phyloP scores from a whole-genome alignment of 2,888 invertebrate species.

The Leucoptera coffeella region DNA sequence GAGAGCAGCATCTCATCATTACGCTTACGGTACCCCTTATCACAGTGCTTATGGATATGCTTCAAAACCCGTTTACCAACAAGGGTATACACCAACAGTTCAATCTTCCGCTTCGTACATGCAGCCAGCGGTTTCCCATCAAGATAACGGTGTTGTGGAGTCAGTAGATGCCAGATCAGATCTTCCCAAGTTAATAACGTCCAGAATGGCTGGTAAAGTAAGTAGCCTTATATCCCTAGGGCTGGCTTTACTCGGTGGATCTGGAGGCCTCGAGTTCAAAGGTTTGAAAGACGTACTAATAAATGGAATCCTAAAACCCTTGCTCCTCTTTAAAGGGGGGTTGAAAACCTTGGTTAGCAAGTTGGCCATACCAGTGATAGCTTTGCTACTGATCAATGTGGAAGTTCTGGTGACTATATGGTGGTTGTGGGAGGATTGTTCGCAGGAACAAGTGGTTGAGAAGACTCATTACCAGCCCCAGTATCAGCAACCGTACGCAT shows the following conservation, averaged over 20 bases:
- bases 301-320: conserved; percentile 29
- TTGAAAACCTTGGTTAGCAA: conserved; percentile 32
- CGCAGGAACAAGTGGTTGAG: conserved; percentile 9
- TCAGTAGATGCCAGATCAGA: conserved; percentile 1
- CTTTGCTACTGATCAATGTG: conserved; percentile 29
- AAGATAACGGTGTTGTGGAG: conserved; percentile 7
- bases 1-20: conserved; percentile 10
- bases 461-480: too few species aligned
- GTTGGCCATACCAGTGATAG: conserved; percentile 30
- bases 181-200: conserved; percentile 19
- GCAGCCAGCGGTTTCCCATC: conserved; percentile 7
- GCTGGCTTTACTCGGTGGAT: conserved; percentile 21
- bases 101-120: background rate
- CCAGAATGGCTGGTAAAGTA: conserved; percentile 22
- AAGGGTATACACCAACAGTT: conserved; percentile 6
- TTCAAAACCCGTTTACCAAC: conserved; percentile 2
- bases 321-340: conserved; percentile 25
- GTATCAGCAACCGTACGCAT: conserved; percentile 8
- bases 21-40: conserved; percentile 5
- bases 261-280: conserved; percentile 14
- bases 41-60: background rate
- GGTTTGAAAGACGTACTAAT: conserved; percentile 28
- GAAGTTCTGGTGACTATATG: conserved; percentile 34
- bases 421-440: conserved; percentile 48
- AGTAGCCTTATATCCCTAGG: conserved; percentile 24